Evolutionary conservation across 2,888 invertebrate genomes (phyloP), one percentile per base, ranked within the genome.

Genomic region (Amiota minor): DNA sequence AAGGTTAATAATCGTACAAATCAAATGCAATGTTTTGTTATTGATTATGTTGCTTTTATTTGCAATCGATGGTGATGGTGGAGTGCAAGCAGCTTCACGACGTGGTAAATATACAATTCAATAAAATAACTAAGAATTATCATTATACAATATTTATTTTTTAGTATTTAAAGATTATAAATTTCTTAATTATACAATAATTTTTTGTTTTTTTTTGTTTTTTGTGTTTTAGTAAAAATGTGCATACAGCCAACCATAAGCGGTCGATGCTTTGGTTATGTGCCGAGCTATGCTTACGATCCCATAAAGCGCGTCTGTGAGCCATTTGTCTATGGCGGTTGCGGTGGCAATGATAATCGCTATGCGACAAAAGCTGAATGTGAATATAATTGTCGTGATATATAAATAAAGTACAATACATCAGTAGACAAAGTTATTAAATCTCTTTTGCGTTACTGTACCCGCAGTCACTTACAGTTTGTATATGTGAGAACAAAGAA

Each of bases 261-360:
- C 70, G 96, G 96, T 9, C 93, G 94, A 1, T 97, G 96, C 86
- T 91, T 93, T 62, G 95, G 94, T 12, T 92, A 92, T 78, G 94
- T 94, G 86, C 92, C 93, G 65, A 91, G 95, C 55, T 97, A 93
- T 92, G 93, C 93, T 85, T 97, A 93, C 88, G 93, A 95, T 84
- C 86, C 91, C 0, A 89, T 89, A 18, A 92, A 92, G 79, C 90
- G 92, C 10, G 92, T 91, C 88, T 96, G 96, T 87, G 90, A 93
- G 68, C 92, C 93, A 69, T 97, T 97, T 88, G 91, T 91, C 72
- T 97, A 94, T 87, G 94, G 95, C 23, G 93, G 93, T 11, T 93
- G 93, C 79, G 90, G 94, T 62, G 96, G 95, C 14, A 96, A 95
- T 86, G 92, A 92, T 79, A 96, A 96, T 88, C 95, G 94, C 83